Evolutionary conservation across 2,888 invertebrate species (phyloP).

Genomic region (Meta bourneti): DNA sequence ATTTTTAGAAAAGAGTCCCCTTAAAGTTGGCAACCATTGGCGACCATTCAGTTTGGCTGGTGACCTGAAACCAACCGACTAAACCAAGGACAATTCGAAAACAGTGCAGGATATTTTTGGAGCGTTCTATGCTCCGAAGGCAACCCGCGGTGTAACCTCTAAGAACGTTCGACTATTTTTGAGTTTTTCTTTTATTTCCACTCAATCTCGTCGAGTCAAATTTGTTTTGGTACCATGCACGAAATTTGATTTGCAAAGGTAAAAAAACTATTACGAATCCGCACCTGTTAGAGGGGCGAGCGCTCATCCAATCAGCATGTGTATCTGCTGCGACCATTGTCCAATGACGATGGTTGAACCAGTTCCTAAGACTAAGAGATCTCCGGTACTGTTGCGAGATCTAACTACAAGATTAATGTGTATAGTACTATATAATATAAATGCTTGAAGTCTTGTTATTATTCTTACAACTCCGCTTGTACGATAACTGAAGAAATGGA

Average conservation of each 20-base stretch:
- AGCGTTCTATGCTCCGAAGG: not conserved
- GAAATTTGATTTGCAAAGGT: constrained; percentile 60
- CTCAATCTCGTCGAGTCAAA: too few species aligned
- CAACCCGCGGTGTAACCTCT: constrained; percentile 19
- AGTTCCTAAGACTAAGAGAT: constrained; percentile 75
- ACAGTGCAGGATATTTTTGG: constrained; percentile 30
- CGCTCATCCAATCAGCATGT: constrained; percentile 76
- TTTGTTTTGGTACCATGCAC: constrained; percentile 42
- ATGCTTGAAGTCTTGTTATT: constrained; percentile 74
- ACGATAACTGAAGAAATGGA: constrained; percentile 37
- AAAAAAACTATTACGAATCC: constrained; percentile 55
- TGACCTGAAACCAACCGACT: too few species aligned
- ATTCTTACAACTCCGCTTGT: constrained; percentile 70
- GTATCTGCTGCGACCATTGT: constrained; percentile 69
- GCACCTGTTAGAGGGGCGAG: constrained; percentile 67
- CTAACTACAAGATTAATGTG: constrained; percentile 70
- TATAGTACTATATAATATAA: constrained; percentile 74
- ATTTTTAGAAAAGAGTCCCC: too few species aligned
- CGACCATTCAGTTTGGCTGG: too few species aligned
- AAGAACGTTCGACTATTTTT: constrained; percentile 9
- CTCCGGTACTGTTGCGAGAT: constrained; percentile 68
- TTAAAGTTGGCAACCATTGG: too few species aligned
- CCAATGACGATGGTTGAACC: constrained; percentile 72
- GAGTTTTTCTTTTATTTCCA: not conserved
- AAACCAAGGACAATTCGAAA: constrained; percentile 11